Evolutionary conservation across 2,113 vertebrate genomes (phyloP).

Genomic region (Elgaria multicarinata): DNA sequence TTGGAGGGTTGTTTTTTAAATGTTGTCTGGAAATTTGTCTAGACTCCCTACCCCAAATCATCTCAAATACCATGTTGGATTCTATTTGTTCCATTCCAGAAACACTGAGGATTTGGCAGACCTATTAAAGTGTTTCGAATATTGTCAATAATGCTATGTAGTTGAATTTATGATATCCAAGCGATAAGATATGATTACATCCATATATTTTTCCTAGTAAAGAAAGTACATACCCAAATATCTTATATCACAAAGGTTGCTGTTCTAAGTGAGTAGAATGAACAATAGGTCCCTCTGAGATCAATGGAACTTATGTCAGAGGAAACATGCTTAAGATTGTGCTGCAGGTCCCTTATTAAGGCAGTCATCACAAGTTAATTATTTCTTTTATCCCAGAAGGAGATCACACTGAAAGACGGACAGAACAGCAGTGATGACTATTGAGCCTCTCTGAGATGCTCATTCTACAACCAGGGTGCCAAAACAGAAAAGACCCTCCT

Average conservation of each 20-base stretch:
- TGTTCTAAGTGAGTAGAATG: too few relatives aligned
- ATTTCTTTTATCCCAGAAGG: background rate
- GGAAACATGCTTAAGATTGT: background rate
- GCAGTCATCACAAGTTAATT: background rate
- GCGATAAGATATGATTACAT: background rate
- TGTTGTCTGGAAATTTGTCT: background rate
- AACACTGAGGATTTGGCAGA: background rate
- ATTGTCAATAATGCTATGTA: background rate
- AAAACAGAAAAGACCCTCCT: too few relatives aligned
- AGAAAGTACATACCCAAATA: background rate
- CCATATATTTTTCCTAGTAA: background rate
- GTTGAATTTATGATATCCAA: background rate
- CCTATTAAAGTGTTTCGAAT: background rate
- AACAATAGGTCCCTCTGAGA: background rate
- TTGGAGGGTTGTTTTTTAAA: background rate
- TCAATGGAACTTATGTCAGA: background rate
- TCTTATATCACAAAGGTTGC: background rate
- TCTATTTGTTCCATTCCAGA: background rate
- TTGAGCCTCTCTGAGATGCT: too few relatives aligned
- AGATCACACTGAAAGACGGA: background rate
- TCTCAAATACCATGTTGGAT: background rate
- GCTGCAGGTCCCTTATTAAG: background rate
- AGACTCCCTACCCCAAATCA: background rate
- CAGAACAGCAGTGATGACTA: background rate
- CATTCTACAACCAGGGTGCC: too few relatives aligned